Base-by-base conservation (phyloP, 2,888 invertebrate species). In the Gasteruption jaculator region DNA sequence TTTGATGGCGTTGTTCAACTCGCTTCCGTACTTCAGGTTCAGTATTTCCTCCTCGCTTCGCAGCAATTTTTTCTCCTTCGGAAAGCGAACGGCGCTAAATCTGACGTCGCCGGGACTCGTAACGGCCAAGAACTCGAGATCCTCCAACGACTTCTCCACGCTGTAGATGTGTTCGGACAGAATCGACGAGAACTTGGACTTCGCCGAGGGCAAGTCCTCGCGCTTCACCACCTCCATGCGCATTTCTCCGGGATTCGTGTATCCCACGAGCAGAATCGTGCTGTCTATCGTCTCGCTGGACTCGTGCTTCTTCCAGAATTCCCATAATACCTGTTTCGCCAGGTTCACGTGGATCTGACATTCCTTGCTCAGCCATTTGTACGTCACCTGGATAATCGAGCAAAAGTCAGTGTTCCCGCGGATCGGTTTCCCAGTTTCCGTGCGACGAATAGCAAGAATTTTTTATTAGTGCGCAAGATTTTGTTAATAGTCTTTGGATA, bases 121-220 rank as follows among this genome's bases (percentile, higher is more conserved):
- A 8, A 49, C 50, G 5, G 61, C 63, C 11, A 70, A 54, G 4
- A 61, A 26, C 37, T 64, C 56, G 16, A 68, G 46, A 18, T 65
- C 54, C 1, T 52, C 46, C n/a, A 69, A 42, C 6, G 52, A 42
- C 49, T 66, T 73, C 43, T 72, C 72, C 11, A 74, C 38, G 34
- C 73, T 72, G 43, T 73, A 74, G 20, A 74, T 45, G 47, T 74
- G 74, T 39, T 73, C 61, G 0, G 71, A 70, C 16, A 63, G 53
- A 8, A 74, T 50, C 36, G 55, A 58, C 2, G 46, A 42, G 38
- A 69, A 73, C 29, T 69, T 68, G 10, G 60, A 26, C 46, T 63
- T 68, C 1, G 61, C 58, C 5, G 41, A 19, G 3, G 44, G 46
- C 19, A 73, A 41, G 34, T 71, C 57, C n/a, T 52, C 48, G 6